Evolutionary conservation across 2,888 invertebrate species (phyloP).

Genomic region (Drosophila setosimentum): DNA sequence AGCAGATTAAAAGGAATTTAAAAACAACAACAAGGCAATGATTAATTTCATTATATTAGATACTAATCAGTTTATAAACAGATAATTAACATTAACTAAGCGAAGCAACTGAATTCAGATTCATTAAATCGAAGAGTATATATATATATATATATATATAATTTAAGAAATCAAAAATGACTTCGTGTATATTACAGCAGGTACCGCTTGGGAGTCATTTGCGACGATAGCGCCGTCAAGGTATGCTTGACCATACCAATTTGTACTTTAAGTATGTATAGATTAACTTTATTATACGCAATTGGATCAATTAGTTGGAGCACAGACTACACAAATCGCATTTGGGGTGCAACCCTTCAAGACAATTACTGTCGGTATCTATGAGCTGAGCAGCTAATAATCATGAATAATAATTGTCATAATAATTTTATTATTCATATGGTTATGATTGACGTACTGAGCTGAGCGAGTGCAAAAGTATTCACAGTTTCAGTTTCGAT

Average conservation of each 20-base stretch:
- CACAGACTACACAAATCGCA: not conserved
- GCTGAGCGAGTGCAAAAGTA: slow-evolving; percentile 13
- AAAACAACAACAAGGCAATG: not conserved
- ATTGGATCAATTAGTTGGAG: not conserved
- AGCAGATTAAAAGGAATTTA: not conserved
- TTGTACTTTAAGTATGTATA: not conserved
- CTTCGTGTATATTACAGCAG: not conserved
- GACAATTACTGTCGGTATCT: not conserved
- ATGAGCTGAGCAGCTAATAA: not conserved
- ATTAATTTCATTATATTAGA: no score
- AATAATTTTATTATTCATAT: slow-evolving; percentile 41
- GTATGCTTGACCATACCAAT: not conserved
- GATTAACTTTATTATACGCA: not conserved
- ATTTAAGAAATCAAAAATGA: not conserved
- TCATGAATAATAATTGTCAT: not conserved
- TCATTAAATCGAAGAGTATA: not conserved
- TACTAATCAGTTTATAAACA: not conserved
- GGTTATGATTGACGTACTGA: slow-evolving; percentile 31
- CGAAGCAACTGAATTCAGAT: not conserved
- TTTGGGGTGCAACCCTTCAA: not conserved
- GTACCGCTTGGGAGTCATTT: not conserved
- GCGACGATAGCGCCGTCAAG: not conserved
- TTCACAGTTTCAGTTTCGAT: slow-evolving; percentile 40
- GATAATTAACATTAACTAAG: not conserved
- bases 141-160: not conserved